Evolutionary conservation across 2,888 invertebrate species (phyloP).

Genomic region (Acleris sparsana): DNA sequence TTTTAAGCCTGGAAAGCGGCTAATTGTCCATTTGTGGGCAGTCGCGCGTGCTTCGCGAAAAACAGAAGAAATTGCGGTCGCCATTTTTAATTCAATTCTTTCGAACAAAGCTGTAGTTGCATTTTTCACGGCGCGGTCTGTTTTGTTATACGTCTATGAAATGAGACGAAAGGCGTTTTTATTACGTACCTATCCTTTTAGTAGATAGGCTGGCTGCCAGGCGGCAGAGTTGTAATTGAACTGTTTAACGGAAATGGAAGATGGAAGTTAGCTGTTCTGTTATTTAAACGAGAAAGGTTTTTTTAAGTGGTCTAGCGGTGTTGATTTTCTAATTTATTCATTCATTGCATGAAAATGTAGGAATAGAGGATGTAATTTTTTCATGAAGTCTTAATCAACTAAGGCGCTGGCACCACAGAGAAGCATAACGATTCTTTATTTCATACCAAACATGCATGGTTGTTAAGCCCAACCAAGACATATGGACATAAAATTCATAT

Average conservation of each 20-base stretch:
- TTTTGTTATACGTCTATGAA: constrained; percentile 70
- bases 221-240: constrained; percentile 17
- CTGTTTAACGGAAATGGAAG: constrained; percentile 10
- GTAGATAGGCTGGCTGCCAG: constrained; percentile 45
- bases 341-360: no score
- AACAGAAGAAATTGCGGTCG: constrained; percentile 67
- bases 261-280: background rate
- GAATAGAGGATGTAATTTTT: no score
- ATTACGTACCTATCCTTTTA: constrained; percentile 69
- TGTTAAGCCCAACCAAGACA: no score
- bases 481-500: no score
- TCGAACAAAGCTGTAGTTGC: constrained; percentile 72
- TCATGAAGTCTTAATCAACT: no score
- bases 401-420: no score
- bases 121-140: constrained; percentile 43
- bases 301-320: no score
- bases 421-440: no score
- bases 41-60: constrained; percentile 70
- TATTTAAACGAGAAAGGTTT: background rate
- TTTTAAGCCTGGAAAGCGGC: constrained; percentile 51
- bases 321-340: no score
- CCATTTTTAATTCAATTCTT: constrained; percentile 81
- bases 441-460: no score
- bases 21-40: constrained; percentile 80
- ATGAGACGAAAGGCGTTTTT: constrained; percentile 65